Percentiles rank a stretch among this genome's conserved stretches.
Evolutionary conservation across 1,140 invertebrate species (phyloP).

Genomic region (Araneus ventricosus): DNA sequence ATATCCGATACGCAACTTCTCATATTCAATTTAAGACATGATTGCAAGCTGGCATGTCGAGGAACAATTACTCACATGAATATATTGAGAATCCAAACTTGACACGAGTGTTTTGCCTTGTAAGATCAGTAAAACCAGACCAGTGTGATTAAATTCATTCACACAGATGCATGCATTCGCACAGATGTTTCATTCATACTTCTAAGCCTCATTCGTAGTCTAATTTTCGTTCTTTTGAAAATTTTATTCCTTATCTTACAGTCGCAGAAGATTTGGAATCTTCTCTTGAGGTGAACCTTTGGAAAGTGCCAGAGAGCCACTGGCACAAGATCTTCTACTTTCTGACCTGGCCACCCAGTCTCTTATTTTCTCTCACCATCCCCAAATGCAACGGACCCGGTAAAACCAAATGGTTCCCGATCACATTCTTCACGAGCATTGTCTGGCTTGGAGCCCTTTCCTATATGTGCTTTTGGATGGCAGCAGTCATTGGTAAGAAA

Average conservation of each 20-base stretch:
- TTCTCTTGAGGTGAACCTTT: conserved; percentile 29
- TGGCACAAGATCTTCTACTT: conserved; percentile 84
- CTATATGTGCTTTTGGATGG: conserved; percentile 95
- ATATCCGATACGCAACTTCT: too few species aligned
- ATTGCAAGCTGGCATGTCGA: too few species aligned
- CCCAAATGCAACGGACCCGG: conserved; percentile 87
- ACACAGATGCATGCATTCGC: too few species aligned
- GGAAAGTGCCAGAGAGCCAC: conserved; percentile 46
- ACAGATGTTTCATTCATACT: not conserved
- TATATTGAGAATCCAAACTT: too few species aligned
- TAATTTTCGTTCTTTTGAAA: not conserved
- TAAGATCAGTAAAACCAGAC: too few species aligned
- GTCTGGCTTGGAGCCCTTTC: conserved; percentile 92
- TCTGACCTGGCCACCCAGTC: conserved; percentile 87
- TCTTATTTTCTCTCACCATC: conserved; percentile 86
- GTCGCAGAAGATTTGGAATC: conserved; percentile 52
- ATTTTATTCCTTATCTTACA: not conserved
- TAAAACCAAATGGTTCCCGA: conserved; percentile 89
- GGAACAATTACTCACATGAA: too few species aligned
- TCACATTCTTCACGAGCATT: conserved; percentile 93
- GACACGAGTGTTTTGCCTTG: too few species aligned
- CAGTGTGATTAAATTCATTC: too few species aligned
- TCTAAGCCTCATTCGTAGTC: not conserved
- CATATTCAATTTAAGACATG: too few species aligned
- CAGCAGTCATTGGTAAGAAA: conserved; percentile 91